Base-by-base conservation (phyloP, 30 jellyfish, hydroid and myxozoan species). In the Turritopsis dohrnii region DNA sequence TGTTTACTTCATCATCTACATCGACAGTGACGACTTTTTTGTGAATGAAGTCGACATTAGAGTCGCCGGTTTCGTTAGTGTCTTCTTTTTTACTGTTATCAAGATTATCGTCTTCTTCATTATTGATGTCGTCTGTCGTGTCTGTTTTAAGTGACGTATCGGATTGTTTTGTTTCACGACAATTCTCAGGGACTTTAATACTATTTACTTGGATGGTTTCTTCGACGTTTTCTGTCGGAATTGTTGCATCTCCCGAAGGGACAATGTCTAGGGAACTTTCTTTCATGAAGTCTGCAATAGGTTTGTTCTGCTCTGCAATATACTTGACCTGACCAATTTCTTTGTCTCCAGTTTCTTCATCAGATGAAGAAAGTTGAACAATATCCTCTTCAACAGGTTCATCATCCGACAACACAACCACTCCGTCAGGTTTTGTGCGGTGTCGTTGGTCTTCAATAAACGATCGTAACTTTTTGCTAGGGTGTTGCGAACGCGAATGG, bases 391-490 rank as follows among this genome's bases (percentile, higher is more conserved):
- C 30, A 27, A 7, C 77, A 69, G 28, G 16, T 17, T 69, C 77
- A 19, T 69, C 77, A 27, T 69, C 77, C 19, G 77, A 69, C 30
- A 69, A 69, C 9, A 69, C 77, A 69, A 69, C 77, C 9, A 69
- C 77, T 69, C 30, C 22, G 0, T 69, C 22, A 0, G 16, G 77
- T 5, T 41, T 41, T 3, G 5, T 41, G 5, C 60, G 5, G 5
- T 41, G 9, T 41, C 60, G 60, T 3, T 41, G 60, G 9, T 41
- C 13, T 41, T 41, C 13, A 13, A 41, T 41, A 41, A 3, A 13
- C 28, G 77, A 69, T 69, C 77, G 28, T 69, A n/a, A n/a, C 0
- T 23, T 69, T 19, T 69, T 69, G 9, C 31, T n/a, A 41, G 60
- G 60, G 13, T 41, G 60, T 41, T 41, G 60, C 13, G 60, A 41